These are phyloP conservation scores for Chamaetylas fuelleborni DNA, from an alignment of 2,113 vertebrate species.

Conservation along the genomic window DNA sequence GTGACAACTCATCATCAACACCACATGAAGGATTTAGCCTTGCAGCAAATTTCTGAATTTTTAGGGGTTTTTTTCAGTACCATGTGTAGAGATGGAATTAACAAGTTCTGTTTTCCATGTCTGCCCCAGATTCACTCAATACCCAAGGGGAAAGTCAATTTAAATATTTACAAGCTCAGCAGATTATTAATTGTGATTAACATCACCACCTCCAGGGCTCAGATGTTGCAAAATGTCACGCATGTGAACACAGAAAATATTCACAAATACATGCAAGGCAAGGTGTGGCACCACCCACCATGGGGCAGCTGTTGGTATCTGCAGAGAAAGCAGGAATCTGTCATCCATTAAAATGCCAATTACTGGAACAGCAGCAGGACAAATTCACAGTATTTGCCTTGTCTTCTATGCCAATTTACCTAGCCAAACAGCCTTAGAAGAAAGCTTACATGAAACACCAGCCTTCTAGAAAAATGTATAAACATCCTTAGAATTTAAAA, in stretches of 20 bases:
- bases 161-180: neutral
- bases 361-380: neutral
- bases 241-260: neutral
- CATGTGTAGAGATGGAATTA: neutral
- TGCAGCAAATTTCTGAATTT: neutral
- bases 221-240: neutral
- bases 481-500: neutral
- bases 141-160: neutral
- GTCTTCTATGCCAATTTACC: neutral
- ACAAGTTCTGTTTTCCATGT: neutral
- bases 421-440: neutral
- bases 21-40: neutral
- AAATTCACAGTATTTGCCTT: neutral
- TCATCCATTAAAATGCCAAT: neutral
- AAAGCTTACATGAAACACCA: neutral
- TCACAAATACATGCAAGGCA: neutral
- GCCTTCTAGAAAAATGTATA: neutral
- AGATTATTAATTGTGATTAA: constrained; percentile 41
- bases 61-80: neutral
- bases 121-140: neutral
- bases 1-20: neutral
- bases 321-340: neutral
- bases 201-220: neutral
- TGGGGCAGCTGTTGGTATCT: neutral
- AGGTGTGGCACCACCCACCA: neutral